Base-by-base conservation (phyloP, 2,113 vertebrate species). In the Entomyzon cyanotis region DNA sequence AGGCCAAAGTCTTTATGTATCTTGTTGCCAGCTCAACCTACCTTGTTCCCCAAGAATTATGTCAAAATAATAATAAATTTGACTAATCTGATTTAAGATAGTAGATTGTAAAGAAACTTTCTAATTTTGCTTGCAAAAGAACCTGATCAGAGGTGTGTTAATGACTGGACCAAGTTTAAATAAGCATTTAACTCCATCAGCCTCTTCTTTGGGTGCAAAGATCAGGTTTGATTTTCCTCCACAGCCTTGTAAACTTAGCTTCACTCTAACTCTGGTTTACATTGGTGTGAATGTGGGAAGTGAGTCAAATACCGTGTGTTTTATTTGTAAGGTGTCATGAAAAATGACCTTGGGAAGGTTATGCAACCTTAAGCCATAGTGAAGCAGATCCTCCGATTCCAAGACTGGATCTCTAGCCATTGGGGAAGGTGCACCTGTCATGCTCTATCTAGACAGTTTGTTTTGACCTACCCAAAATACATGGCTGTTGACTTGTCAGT, bases 341-440 rank as follows among this genome's bases (percentile, higher is more conserved):
- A 53, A 52, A 78, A 47, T 95, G 93, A 94, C 94, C 94, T 95
- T 97, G 87, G 52, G 68, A 84, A 90, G 75, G 64, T 90, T 90
- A 81, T 87, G 39, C 62, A 75, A 42, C 42, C 37, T 37, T 37
- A 49, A 73, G 94, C 81, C 12, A 19, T n/a, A 44, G 75, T 47
- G 33, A 91, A 78, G 94, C 58, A 94, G 90, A 71, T 92, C 80
- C 67, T 81, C 70, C 0, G 4, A 37, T 88, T 88, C 80, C 90
- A 87, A 84, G 80, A 17, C 37, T 81, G 71, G 23, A 60, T 70
- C 42, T 86, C 24, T 37, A 90, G 11, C 56, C 31, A 7, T 73
- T 93, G 44, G 68, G 71, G 94, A 93, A 86, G 79, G n/a, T 89
- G 93, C 93, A 96, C 73, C 95, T 97, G 93, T 96, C 77, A 52